A percentile compares a stretch with the other conserved stretches of the same genome.
Conservation (phyloP, 1,140 invertebrate species). For the Temnothorax longispinosus region DNA sequence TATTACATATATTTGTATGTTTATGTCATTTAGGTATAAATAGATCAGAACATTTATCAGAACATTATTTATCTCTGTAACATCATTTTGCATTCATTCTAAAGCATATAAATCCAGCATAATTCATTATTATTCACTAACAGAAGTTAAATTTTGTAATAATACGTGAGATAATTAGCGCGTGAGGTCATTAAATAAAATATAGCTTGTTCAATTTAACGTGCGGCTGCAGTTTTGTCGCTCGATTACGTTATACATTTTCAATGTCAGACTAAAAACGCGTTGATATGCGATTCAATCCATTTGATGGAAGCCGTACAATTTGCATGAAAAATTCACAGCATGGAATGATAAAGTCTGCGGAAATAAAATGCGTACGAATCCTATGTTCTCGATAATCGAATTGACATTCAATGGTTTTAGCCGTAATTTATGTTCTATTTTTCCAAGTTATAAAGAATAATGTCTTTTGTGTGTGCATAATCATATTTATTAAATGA, state of each 20-base stretch:
- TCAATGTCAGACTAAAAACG: background rate
- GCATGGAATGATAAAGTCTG: background rate
- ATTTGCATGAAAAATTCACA: background rate
- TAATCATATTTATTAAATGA: background rate
- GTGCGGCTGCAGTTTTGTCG: conserved; percentile 14
- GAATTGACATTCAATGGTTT: background rate
- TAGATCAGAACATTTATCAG: background rate
- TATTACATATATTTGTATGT: background rate
- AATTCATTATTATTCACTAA: background rate
- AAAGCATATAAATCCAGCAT: background rate
- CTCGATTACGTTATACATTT: conserved; percentile 57
- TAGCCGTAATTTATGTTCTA: background rate
- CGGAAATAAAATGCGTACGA: background rate
- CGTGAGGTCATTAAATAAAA: conserved; percentile 23
- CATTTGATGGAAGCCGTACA: background rate
- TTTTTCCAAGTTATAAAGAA: background rate
- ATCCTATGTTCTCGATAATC: background rate
- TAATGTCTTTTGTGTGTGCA: background rate
- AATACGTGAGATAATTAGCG: background rate
- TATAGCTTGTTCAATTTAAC: background rate
- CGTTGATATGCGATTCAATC: background rate
- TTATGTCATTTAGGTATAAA: background rate
- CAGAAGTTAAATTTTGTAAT: background rate
- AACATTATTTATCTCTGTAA: background rate
- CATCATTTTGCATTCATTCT: background rate